phyloP scores from a whole-genome alignment of 2,888 invertebrate genomes.

The Bombylius major region DNA sequence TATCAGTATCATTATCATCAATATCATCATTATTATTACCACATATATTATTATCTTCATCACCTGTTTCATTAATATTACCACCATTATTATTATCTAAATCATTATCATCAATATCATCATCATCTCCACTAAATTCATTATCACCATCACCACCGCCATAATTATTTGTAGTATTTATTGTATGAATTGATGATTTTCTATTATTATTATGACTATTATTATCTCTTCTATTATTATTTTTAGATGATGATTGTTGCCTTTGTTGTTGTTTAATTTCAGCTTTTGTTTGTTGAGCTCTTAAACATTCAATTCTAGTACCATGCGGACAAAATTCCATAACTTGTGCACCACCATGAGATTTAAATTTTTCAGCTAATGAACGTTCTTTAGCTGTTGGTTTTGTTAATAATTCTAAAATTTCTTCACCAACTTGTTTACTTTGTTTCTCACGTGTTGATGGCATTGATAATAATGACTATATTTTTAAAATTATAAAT shows the following conservation, averaged over 20 bases:
- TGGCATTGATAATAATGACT: slow-evolving; percentile 42
- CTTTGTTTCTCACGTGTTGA: slow-evolving; percentile 91
- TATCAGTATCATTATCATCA: not conserved
- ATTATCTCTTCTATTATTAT: too few species aligned
- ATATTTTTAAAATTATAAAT: slow-evolving; percentile 2
- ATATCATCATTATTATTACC: too few species aligned
- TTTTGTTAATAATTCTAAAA: slow-evolving; percentile 81
- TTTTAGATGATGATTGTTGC: slow-evolving; percentile 10
- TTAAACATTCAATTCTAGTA: slow-evolving; percentile 73
- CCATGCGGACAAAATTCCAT: slow-evolving; percentile 97
- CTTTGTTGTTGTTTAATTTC: slow-evolving; percentile 19
- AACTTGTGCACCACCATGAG: slow-evolving; percentile 85
- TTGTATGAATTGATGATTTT: slow-evolving; percentile 8
- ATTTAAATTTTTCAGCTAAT: slow-evolving; percentile 89
- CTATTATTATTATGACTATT: slow-evolving; percentile 8
- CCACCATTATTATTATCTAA: not conserved
- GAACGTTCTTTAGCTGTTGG: slow-evolving; percentile 94
- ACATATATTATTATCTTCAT: not conserved
- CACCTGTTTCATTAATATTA: slow-evolving; percentile 22
- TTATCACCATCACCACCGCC: slow-evolving; percentile 15
- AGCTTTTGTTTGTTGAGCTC: slow-evolving; percentile 38
- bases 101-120: not conserved
- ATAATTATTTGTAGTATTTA: slow-evolving; percentile 16
- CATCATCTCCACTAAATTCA: not conserved
- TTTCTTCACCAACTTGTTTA: slow-evolving; percentile 92